These are phyloP conservation scores for Oenanthe oenanthe DNA, from an alignment of 2,113 vertebrate genomes.

Conservation along the genomic window DNA sequence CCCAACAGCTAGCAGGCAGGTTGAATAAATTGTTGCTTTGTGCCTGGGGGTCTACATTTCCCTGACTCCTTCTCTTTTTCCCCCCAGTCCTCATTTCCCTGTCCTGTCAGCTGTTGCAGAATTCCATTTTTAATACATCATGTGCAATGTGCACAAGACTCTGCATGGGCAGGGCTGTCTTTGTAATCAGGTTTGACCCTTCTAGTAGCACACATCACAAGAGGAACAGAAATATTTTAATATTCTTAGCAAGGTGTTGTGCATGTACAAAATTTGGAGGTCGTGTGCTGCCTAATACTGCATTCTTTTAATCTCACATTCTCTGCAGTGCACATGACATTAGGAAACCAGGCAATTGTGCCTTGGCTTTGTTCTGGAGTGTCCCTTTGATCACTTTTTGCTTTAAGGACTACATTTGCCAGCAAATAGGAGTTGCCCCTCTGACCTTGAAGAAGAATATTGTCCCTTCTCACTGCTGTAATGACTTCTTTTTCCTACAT, in stretches of 20 bases:
- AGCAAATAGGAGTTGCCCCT: background rate
- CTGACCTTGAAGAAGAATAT: background rate
- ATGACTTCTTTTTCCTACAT: background rate
- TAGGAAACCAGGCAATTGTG: background rate
- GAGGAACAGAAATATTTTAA: background rate
- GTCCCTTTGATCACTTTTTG: constrained; percentile 5
- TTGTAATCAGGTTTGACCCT: background rate
- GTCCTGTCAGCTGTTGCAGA: background rate
- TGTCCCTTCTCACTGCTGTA: background rate
- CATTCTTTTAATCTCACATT: background rate
- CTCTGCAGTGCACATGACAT: background rate
- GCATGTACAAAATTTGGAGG: background rate
- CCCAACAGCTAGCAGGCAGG: constrained; percentile 2
- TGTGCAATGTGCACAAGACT: background rate
- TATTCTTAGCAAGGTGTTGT: background rate
- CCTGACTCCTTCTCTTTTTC: background rate
- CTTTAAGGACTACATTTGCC: background rate
- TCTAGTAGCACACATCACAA: background rate
- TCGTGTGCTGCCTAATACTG: background rate
- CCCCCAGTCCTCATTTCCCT: background rate
- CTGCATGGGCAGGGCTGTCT: background rate
- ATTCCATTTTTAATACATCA: background rate
- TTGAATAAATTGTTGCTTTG: constrained; percentile 44
- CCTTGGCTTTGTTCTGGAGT: background rate
- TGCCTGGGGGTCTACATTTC: constrained; percentile 22